A percentile compares a stretch with the other conserved stretches of the same genome.
phyloP scores from a whole-genome alignment of 2,888 invertebrate genomes.

The Drosophila setosimentum region DNA sequence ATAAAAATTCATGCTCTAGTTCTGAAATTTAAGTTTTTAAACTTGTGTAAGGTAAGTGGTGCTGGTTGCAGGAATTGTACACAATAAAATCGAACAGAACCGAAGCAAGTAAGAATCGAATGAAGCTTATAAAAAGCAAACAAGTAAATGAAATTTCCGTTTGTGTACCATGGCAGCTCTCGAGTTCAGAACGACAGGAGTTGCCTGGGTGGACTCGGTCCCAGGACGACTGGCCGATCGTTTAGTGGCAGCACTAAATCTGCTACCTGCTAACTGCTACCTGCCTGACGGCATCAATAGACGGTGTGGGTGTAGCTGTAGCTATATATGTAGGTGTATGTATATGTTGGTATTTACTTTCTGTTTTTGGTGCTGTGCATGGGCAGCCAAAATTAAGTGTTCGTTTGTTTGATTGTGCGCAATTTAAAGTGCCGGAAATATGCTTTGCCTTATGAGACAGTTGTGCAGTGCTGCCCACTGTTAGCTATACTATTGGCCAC shows the following conservation, averaged over 20 bases:
- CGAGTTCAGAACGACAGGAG: conserved; percentile 17
- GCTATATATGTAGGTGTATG: neutral
- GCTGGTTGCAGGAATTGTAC: conserved; percentile 38
- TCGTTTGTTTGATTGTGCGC: conserved; percentile 40
- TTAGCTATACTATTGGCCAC: conserved; percentile 17
- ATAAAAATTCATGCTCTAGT: neutral
- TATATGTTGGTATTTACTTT: conserved; percentile 4
- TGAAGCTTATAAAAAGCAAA: conserved; percentile 65
- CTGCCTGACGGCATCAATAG: conserved; percentile 41
- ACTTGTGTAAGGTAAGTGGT: conserved; percentile 29
- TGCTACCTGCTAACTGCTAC: conserved; percentile 21
- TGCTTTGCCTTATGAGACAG: conserved; percentile 66
- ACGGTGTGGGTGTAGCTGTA: conserved; percentile 12
- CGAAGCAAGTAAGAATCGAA: conserved; percentile 41
- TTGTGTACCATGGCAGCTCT: conserved; percentile 35
- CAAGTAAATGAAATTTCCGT: conserved; percentile 80
- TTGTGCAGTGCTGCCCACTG: conserved; percentile 22
- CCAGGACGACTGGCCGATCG: conserved; percentile 32
- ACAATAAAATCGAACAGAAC: conserved; percentile 35
- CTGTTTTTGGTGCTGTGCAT: conserved; percentile 10
- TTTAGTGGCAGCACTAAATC: conserved; percentile 49
- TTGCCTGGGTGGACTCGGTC: conserved; percentile 1
- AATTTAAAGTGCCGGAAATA: conserved; percentile 78
- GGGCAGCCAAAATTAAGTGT: conserved; percentile 22
- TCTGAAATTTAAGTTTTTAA: conserved; percentile 44